Evolutionary conservation across 2,888 invertebrate genomes (phyloP), one percentile per base, ranked within the genome.

Genomic region (Perithous albicinctus): DNA sequence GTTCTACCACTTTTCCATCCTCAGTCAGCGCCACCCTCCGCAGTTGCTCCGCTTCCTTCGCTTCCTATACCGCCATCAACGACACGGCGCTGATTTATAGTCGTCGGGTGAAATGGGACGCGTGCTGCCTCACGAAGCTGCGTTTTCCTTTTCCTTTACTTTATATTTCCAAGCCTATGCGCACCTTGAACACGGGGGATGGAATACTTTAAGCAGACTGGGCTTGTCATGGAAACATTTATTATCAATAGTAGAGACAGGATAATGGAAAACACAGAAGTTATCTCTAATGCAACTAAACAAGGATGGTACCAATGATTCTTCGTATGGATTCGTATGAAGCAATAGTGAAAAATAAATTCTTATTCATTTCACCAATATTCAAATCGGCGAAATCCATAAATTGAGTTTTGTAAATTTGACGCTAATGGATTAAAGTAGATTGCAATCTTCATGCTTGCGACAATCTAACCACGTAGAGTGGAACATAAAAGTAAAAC

Each of bases 41-140:
- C 48, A 10, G n/a, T 51, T 46, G 56, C 15, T 29, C n/a, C 38
- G 10, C 20, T 32, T 76, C 43, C 66, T 23, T n/a, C n/a, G n/a
- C n/a, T n/a, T n/a, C n/a, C n/a, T n/a, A n/a, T n/a, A n/a, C n/a
- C 59, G 1, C 61, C 61, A 15, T 63, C 61, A 73, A 66, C 72
- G 73, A 69, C 69, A 46, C 35, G 32, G 26, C 69, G 69, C 32
- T 69, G 74, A 80, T 80, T 80, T 80, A 75, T 80, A 38, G 51
- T 54, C 35, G 46, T 64, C 61, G 69, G 23, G 61, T 23, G 61
- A 74, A 74, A 46, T 43, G 69, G 29, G 12, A 69, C 54, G n/a
- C n/a, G 7, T 54, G 26, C 6, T 26, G 12, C 63, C 20, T 38
- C 41, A 38, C 54, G 10, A 46, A 43, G n/a, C 69, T 63, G 61